These are phyloP conservation scores for Dicrostonyx torquatus DNA, from an alignment of 2,797 vertebrate species.

Conservation along the genomic window DNA sequence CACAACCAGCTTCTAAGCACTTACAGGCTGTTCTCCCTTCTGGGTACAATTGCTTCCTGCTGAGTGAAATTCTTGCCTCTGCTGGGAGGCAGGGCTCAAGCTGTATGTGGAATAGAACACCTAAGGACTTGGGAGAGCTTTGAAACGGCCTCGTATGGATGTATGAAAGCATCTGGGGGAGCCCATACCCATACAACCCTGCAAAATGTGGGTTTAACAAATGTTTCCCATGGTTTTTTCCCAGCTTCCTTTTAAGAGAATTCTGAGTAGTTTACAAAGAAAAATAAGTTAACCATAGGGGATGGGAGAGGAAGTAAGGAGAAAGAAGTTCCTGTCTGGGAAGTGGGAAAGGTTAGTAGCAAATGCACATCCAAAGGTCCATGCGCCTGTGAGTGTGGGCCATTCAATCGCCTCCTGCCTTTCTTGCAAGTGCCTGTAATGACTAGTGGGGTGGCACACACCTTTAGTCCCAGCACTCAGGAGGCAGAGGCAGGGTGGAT, in stretches of 20 bases:
- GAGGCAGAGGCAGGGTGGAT: not conserved
- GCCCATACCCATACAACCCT: not conserved
- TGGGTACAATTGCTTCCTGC: not conserved
- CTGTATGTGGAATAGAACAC: not conserved
- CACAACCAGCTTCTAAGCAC: not conserved
- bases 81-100: not conserved
- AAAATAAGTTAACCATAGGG: constrained; percentile 40
- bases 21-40: not conserved
- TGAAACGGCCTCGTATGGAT: not conserved
- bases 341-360: constrained; percentile 8
- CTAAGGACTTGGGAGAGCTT: not conserved
- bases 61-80: not conserved
- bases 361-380: not conserved
- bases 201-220: not conserved
- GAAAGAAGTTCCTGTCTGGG: not conserved
- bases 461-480: not conserved
- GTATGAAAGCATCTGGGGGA: not conserved
- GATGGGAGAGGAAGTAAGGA: not conserved
- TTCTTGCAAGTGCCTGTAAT: not conserved
- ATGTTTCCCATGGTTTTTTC: not conserved
- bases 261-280: constrained; percentile 29
- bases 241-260: constrained; percentile 21
- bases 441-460: not conserved
- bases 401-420: not conserved
- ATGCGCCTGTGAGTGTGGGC: accelerated